Evolutionary conservation across 2,888 invertebrate species (phyloP).

Genomic region (Agrilus biguttatus): DNA sequence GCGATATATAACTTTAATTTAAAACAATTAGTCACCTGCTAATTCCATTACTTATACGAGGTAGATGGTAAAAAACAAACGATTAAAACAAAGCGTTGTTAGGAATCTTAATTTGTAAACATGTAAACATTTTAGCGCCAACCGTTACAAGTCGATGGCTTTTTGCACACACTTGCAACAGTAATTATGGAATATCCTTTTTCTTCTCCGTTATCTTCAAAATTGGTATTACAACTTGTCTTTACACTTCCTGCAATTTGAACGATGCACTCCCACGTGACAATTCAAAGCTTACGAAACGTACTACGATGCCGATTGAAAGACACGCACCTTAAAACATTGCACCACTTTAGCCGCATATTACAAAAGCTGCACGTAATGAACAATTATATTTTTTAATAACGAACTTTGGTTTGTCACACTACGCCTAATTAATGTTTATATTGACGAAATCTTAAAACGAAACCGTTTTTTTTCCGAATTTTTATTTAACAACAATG

Average conservation of each 20-base stretch:
- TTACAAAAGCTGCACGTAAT: slow-evolving; percentile 12
- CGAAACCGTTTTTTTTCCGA: slow-evolving; percentile 13
- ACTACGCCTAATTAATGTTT: too few species aligned
- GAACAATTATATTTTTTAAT: too few species aligned
- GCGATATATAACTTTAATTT: neutral
- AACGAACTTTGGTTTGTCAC: too few species aligned
- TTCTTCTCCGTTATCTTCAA: too few species aligned
- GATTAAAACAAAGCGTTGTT: slow-evolving; percentile 6
- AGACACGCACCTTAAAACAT: slow-evolving; percentile 30
- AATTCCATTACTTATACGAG: slow-evolving; percentile 20
- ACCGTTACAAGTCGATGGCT: slow-evolving; percentile 4
- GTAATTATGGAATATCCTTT: too few species aligned
- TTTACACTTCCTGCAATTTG: slow-evolving; percentile 5
- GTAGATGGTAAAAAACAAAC: slow-evolving; percentile 7
- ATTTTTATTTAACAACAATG: slow-evolving; percentile 30
- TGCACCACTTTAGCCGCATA: slow-evolving; percentile 28
- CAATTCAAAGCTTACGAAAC: slow-evolving; percentile 24
- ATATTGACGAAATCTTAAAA: too few species aligned
- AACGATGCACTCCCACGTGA: slow-evolving; percentile 15
- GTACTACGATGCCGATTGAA: slow-evolving; percentile 19
- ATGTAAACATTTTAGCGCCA: slow-evolving; percentile 7
- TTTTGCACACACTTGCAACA: too few species aligned
- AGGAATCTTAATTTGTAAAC: slow-evolving; percentile 7
- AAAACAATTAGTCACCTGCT: slow-evolving; percentile 21
- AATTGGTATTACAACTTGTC: slow-evolving; percentile 4